A percentile compares a stretch with the other conserved stretches of the same genome.
Evolutionary conservation across 2,113 vertebrate genomes (phyloP).

Genomic region (Apodemus sylvaticus): DNA sequence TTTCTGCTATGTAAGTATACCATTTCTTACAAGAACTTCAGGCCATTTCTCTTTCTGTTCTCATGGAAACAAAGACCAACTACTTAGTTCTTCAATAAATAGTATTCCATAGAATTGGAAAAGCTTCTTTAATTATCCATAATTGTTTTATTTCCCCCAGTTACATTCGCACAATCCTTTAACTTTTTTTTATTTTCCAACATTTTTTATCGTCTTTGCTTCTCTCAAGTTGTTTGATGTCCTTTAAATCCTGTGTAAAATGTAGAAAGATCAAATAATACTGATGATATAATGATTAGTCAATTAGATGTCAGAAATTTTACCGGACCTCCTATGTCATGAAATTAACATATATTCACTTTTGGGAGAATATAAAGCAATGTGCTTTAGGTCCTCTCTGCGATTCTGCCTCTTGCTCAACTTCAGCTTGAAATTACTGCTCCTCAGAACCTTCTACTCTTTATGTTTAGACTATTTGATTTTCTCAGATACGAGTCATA

Average conservation of each 20-base stretch:
- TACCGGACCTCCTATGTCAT: not conserved
- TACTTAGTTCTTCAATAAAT: slow-evolving; percentile 69
- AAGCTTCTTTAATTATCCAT: slow-evolving; percentile 46
- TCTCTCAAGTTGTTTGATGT: slow-evolving; percentile 22
- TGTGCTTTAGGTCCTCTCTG: not conserved
- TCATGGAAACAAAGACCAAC: slow-evolving; percentile 62
- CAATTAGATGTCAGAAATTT: slow-evolving; percentile 20
- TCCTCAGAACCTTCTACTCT: not conserved
- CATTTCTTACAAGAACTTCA: slow-evolving; percentile 59
- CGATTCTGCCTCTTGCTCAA: not conserved
- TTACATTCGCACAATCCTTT: slow-evolving; percentile 57
- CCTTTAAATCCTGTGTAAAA: slow-evolving; percentile 40
- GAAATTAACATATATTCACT: not conserved
- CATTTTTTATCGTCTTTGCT: slow-evolving; percentile 63
- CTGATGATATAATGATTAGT: slow-evolving; percentile 1
- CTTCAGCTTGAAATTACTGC: not conserved
- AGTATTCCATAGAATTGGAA: slow-evolving; percentile 68
- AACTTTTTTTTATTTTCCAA: slow-evolving; percentile 65
- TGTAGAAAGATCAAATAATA: not conserved
- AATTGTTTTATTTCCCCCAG: slow-evolving; percentile 53
- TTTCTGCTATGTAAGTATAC: slow-evolving; percentile 58
- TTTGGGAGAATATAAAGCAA: not conserved
- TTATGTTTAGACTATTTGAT: not conserved
- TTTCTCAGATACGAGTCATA: not conserved
- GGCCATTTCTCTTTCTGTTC: slow-evolving; percentile 61